These are phyloP conservation scores for Odontamblyopus rebecca DNA, from an alignment of 2,797 vertebrate genomes.

Conservation along the genomic window DNA sequence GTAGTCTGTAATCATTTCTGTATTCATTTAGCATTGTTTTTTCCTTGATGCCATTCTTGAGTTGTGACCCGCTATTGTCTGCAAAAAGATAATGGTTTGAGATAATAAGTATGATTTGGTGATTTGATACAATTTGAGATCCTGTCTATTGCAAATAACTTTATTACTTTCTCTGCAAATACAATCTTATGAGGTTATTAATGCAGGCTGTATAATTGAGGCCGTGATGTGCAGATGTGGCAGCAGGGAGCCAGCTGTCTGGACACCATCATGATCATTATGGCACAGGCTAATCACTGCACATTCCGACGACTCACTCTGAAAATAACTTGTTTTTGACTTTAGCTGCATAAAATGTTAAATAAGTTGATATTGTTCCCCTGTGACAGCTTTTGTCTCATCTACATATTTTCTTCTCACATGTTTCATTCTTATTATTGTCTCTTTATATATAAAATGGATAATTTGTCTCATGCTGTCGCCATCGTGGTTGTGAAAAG, in stretches of 20 bases:
- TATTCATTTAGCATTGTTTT: not conserved
- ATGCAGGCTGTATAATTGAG: constrained; percentile 51
- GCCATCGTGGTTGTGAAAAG: too few species aligned
- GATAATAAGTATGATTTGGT: constrained; percentile 1
- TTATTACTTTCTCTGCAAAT: constrained; percentile 17
- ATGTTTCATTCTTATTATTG: not conserved
- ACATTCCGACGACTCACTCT: not conserved
- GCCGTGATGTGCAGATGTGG: constrained; percentile 51
- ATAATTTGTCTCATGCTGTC: too few species aligned
- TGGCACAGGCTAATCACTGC: constrained; percentile 29
- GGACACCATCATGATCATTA: constrained; percentile 60
- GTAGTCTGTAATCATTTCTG: not conserved
- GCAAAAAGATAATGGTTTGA: not conserved
- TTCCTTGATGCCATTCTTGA: too few species aligned
- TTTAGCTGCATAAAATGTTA: not conserved
- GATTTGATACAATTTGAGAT: constrained; percentile 16
- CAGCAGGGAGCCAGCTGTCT: constrained; percentile 59
- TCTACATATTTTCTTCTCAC: not conserved
- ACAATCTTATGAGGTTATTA: constrained; percentile 36
- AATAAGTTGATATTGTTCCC: too few species aligned
- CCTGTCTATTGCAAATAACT: constrained; percentile 23
- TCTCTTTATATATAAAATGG: not conserved
- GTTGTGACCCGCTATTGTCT: not conserved
- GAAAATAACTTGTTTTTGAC: not conserved
- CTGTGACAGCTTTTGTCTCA: not conserved